Conservation (phyloP, 2,888 invertebrate genomes). For the Anthoptus insignis region DNA sequence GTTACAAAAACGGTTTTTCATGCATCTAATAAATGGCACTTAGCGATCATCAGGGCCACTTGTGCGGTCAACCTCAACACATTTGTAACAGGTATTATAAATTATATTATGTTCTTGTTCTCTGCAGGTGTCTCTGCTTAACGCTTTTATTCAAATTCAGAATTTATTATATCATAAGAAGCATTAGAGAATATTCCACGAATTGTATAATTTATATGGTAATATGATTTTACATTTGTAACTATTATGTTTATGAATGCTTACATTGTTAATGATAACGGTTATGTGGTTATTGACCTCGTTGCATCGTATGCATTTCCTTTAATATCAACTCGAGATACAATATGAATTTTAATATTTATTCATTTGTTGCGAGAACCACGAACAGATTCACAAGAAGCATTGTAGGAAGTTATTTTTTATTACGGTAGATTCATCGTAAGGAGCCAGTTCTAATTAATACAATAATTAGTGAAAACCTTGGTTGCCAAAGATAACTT, state of each 20-base stretch:
- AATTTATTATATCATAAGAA: not conserved
- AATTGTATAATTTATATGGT: constrained; percentile 5
- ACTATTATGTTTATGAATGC: constrained; percentile 11
- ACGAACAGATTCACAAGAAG: not conserved
- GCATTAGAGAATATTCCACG: not conserved
- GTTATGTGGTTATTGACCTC: constrained; percentile 29
- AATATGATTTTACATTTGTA: constrained; percentile 11
- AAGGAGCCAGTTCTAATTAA: no score
- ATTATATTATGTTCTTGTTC: not conserved
- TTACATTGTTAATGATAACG: constrained; percentile 26
- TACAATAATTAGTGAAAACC: no score
- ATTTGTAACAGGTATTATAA: not conserved
- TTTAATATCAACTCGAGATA: not conserved
- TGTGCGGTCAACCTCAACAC: not conserved
- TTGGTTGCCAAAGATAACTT: no score
- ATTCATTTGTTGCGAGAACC: not conserved
- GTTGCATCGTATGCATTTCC: constrained; percentile 20
- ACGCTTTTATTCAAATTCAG: not conserved
- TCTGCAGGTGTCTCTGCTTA: not conserved
- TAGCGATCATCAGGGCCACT: not conserved
- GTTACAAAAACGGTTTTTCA: not conserved
- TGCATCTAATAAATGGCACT: not conserved
- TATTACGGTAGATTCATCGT: no score
- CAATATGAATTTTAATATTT: not conserved
- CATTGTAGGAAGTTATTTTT: no score